Conservation (phyloP, 2,888 invertebrate genomes). For the Penaeus monodon region DNA sequence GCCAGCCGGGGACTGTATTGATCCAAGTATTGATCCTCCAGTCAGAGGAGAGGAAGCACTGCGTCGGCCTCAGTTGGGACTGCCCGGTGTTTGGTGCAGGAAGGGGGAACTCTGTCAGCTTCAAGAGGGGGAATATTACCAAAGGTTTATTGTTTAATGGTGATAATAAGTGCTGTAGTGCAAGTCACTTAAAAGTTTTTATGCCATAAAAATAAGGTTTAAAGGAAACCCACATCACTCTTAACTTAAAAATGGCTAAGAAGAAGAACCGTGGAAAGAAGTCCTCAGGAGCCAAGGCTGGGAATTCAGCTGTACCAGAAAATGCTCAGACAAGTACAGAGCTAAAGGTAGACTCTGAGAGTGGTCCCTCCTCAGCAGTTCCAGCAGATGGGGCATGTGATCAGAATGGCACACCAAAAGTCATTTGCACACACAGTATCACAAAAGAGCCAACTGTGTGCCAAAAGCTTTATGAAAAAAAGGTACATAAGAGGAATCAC, state of each 20-base stretch:
- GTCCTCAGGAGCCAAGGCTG: conserved; percentile 27
- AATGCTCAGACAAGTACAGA: conserved; percentile 2
- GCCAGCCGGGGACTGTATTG: conserved; percentile 36
- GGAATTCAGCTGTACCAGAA: conserved; percentile 23
- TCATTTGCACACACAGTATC: background rate
- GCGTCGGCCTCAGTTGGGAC: conserved; percentile 47
- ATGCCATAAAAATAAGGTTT: too few species aligned
- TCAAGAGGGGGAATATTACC: background rate
- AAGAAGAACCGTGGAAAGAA: conserved; percentile 55
- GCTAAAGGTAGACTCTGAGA: background rate
- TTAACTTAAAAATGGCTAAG: conserved; percentile 31
- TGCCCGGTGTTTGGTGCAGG: conserved; percentile 27
- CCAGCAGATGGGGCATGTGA: background rate
- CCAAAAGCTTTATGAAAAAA: conserved; percentile 5
- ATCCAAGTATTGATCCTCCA: conserved; percentile 49
- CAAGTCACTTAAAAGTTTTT: too few species aligned
- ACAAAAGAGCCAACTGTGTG: background rate
- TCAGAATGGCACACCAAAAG: too few species aligned
- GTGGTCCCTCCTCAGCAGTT: background rate
- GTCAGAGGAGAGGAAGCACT: conserved; percentile 36
- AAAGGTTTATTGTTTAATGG: background rate
- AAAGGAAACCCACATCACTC: background rate
- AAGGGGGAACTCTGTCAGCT: conserved; percentile 2
- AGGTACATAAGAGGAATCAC: conserved; percentile 13
- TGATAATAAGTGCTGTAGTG: background rate